Conservation (phyloP, 2,113 vertebrate genomes). For the Pteropus alecto region DNA sequence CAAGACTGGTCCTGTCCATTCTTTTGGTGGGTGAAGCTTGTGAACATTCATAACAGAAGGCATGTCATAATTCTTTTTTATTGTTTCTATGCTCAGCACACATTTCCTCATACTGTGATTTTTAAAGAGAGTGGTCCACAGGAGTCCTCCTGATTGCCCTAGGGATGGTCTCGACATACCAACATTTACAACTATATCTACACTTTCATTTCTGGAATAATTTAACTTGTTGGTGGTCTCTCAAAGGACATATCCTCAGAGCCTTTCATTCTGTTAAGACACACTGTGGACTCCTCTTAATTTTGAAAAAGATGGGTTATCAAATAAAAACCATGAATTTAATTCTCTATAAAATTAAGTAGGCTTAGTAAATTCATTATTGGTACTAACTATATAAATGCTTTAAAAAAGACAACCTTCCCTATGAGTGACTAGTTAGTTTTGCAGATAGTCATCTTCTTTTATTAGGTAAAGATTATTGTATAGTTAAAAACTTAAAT, state of each 20-base stretch:
- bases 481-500: not conserved
- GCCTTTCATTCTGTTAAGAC: not conserved
- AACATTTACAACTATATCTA: not conserved
- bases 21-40: not conserved
- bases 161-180: not conserved
- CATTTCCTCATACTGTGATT: not conserved
- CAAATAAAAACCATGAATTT: not conserved
- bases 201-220: not conserved
- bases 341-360: not conserved
- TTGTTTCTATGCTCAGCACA: not conserved
- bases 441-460: not conserved
- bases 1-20: not conserved
- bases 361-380: not conserved
- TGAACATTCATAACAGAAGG: not conserved
- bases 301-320: not conserved
- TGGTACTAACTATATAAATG: not conserved
- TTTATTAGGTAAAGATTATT: not conserved
- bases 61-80: conserved; percentile 15
- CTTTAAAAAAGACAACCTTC: not conserved
- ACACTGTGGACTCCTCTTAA: not conserved
- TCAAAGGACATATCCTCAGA: not conserved
- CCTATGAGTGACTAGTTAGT: not conserved
- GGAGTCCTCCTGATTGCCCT: not conserved
- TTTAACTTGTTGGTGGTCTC: not conserved
- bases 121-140: not conserved